Percentiles rank a stretch among this genome's conserved stretches.
Conservation (phyloP, 2,113 vertebrate genomes). For the Ptilorrhoa leucosticta region DNA sequence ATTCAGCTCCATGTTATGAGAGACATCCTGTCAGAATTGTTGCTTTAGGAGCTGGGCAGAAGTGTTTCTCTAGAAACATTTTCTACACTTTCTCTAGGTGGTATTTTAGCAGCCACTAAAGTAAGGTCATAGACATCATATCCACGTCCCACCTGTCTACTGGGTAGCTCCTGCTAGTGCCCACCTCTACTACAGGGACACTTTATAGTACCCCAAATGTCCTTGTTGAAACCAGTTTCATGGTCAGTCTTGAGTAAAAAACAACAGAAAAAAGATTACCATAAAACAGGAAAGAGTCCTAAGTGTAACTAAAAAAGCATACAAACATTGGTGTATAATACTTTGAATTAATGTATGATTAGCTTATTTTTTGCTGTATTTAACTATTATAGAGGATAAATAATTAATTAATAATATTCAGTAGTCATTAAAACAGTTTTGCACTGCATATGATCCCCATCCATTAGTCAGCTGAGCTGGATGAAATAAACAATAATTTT, state of each 20-base stretch:
- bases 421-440: neutral
- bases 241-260: neutral
- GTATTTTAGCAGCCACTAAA: neutral
- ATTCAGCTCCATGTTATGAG: neutral
- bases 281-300: neutral
- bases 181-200: neutral
- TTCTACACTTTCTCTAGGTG: neutral
- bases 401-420: neutral
- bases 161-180: neutral
- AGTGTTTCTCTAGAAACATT: neutral
- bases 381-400: neutral
- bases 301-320: neutral
- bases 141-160: neutral
- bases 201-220: neutral
- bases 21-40: neutral
- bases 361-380: neutral
- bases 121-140: neutral
- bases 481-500: neutral
- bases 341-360: neutral
- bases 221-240: neutral
- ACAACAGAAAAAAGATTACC: neutral
- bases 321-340: rapidly evolving
- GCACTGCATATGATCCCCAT: neutral
- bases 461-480: neutral
- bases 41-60: neutral